Evolutionary conservation across 2,113 vertebrate species (phyloP), one percentile per base, ranked within the genome.

Genomic region (Smithornis capensis): DNA sequence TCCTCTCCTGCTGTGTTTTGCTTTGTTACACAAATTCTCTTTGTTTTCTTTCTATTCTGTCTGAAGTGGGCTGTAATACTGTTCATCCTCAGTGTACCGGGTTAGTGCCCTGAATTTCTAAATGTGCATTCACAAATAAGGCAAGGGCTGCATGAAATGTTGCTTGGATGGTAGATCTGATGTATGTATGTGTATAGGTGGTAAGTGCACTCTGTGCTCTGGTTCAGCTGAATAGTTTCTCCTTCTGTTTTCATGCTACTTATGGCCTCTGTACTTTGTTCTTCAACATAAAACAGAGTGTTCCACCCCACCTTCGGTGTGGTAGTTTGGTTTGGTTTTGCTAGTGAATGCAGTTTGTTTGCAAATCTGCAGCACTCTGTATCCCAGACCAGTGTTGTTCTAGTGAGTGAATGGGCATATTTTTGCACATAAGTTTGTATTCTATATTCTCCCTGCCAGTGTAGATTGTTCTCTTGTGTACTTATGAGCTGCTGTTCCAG

Each of bases 21-120:
- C 65, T 91, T 94, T 88, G 81, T 85, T 95, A 63, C 31, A 70
- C 83, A 90, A 63, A 76, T 92, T 83, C 33, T 90, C 77, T 90
- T 95, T 88, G 79, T 94, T 89, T 83, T 73, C 88, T 91, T 89
- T 73, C 63, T 90, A 19, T 60, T 18, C 47, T 88, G 27, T 76
- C 64, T 93, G 53, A 45, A 86, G 7, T 71, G 60, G 69, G 23
- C 47, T 83, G 14, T 45, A n/a, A 29, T 60, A 77, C 19, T 50
- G 28, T 78, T 89, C 19, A 18, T 56, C 76, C 57, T 60, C 47
- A 56, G 64, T 45, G 21, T 78, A 18, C 75, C 35, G 28, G 17
- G 14, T 84, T 92, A 73, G 62, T 95, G 57, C 64, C 33, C 9
- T 77, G 42, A 67, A 82, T 82, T 95, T 94, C 31, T 75, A 44